phyloP scores from a whole-genome alignment of 2,888 invertebrate genomes.

The Timema podura region DNA sequence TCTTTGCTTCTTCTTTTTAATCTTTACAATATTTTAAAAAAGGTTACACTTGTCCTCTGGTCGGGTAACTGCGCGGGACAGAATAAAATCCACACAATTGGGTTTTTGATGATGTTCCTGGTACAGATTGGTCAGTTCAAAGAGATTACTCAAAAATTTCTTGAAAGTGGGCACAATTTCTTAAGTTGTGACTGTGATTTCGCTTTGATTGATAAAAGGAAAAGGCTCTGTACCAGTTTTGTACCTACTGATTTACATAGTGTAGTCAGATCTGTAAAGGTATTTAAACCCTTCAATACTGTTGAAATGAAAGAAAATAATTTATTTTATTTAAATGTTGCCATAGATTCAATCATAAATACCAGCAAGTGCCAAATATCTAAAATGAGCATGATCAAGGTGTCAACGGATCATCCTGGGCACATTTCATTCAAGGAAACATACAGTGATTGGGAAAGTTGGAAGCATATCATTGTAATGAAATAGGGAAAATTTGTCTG shows the following conservation, averaged over 20 bases:
- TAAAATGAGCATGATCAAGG: constrained; percentile 6
- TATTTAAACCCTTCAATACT: neutral
- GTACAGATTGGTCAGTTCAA: neutral
- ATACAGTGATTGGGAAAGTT: neutral
- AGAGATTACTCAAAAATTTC: constrained; percentile 11
- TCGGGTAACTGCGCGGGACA: neutral
- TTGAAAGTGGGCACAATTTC: neutral
- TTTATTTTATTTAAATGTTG: constrained; percentile 14
- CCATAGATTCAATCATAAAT: constrained; percentile 3
- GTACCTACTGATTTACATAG: constrained; percentile 10
- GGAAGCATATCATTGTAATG: neutral
- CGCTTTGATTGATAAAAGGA: neutral
- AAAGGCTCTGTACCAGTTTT: neutral
- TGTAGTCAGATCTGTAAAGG: neutral
- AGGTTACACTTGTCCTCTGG: too few relatives aligned
- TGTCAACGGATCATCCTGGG: neutral
- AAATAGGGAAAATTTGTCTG: neutral
- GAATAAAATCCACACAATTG: neutral
- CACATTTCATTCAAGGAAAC: constrained; percentile 8
- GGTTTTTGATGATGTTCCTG: constrained; percentile 10
- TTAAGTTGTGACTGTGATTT: constrained; percentile 7
- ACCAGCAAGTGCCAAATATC: neutral
- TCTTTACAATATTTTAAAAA: neutral
- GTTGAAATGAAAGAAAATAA: neutral
- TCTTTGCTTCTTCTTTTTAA: neutral